These are phyloP conservation scores for Oligia strigilis DNA, from an alignment of 2,888 invertebrate species.

Conservation along the genomic window DNA sequence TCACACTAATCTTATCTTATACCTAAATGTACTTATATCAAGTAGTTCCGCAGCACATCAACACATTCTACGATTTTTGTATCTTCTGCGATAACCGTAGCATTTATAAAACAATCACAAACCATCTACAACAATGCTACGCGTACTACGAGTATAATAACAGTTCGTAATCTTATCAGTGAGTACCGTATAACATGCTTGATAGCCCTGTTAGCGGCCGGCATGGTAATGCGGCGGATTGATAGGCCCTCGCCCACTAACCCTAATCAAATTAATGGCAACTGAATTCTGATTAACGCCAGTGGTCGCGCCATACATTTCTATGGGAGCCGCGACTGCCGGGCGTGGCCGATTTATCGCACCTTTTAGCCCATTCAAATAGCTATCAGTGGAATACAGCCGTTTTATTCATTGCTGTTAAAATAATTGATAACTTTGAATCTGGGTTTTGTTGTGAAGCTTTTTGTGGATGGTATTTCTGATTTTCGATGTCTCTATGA, in stretches of 20 bases:
- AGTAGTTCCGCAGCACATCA: not conserved
- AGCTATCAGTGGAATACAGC: slow-evolving; percentile 68
- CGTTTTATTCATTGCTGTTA: slow-evolving; percentile 67
- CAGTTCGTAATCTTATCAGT: slow-evolving; percentile 59
- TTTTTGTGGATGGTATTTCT: slow-evolving; percentile 5
- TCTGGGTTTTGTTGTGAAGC: slow-evolving; percentile 35
- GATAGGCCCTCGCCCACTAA: slow-evolving; percentile 90
- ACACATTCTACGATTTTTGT: not conserved
- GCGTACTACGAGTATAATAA: slow-evolving; percentile 48
- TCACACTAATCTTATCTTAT: not conserved
- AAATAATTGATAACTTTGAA: slow-evolving; percentile 63
- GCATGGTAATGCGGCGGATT: slow-evolving; percentile 89
- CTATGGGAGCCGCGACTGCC: slow-evolving; percentile 74
- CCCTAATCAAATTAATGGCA: slow-evolving; percentile 91
- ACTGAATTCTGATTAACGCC: slow-evolving; percentile 89
- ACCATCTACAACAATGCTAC: slow-evolving; percentile 40
- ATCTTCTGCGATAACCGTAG: slow-evolving; percentile 20
- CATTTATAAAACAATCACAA: slow-evolving; percentile 47
- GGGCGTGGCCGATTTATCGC: slow-evolving; percentile 87
- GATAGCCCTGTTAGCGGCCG: slow-evolving; percentile 74
- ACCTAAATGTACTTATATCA: not conserved
- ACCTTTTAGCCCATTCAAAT: slow-evolving; percentile 77
- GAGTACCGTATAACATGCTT: slow-evolving; percentile 54
- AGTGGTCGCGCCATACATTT: slow-evolving; percentile 83
- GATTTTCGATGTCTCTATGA: not conserved